These are phyloP conservation scores for Tachysurus fulvidraco DNA, from an alignment of 2,113 vertebrate genomes.

Conservation along the genomic window DNA sequence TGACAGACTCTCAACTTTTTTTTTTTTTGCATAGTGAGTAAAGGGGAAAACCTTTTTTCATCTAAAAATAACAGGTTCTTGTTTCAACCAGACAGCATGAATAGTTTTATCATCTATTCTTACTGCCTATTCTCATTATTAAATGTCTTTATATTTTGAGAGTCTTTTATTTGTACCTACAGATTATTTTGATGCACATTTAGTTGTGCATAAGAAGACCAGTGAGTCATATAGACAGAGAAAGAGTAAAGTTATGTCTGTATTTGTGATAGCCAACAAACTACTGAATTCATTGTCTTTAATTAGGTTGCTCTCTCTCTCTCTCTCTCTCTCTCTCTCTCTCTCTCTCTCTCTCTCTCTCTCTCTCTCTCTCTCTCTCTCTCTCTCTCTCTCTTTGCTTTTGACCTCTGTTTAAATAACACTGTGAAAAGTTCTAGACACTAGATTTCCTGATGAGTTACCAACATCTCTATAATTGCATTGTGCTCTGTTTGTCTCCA, in stretches of 20 bases:
- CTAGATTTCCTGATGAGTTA: slow-evolving; percentile 37
- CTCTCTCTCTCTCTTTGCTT: not conserved
- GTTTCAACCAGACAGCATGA: slow-evolving; percentile 35
- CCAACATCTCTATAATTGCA: slow-evolving; percentile 18
- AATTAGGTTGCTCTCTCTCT: slow-evolving; percentile 6
- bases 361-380: not conserved
- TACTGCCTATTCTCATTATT: not conserved
- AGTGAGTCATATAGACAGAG: not conserved
- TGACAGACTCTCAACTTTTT: not conserved
- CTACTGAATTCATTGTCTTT: slow-evolving; percentile 17
- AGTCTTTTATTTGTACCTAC: slow-evolving; percentile 21
- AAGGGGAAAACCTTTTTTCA: not conserved
- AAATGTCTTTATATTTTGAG: slow-evolving; percentile 19
- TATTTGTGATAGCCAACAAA: slow-evolving; percentile 21
- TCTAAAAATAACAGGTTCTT: not conserved
- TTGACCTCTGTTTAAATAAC: slow-evolving; percentile 47
- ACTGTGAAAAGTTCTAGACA: slow-evolving; percentile 52
- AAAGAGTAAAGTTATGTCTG: slow-evolving; percentile 19
- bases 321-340: not conserved
- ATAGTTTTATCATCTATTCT: slow-evolving; percentile 34
- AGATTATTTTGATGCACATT: slow-evolving; percentile 47
- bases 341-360: not conserved
- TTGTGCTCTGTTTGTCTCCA: slow-evolving; percentile 42
- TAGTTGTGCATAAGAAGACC: slow-evolving; percentile 5
- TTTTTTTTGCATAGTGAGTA: slow-evolving; percentile 4